Conservation (phyloP, 2,888 invertebrate species). For the Eupithecia subfuscata region DNA sequence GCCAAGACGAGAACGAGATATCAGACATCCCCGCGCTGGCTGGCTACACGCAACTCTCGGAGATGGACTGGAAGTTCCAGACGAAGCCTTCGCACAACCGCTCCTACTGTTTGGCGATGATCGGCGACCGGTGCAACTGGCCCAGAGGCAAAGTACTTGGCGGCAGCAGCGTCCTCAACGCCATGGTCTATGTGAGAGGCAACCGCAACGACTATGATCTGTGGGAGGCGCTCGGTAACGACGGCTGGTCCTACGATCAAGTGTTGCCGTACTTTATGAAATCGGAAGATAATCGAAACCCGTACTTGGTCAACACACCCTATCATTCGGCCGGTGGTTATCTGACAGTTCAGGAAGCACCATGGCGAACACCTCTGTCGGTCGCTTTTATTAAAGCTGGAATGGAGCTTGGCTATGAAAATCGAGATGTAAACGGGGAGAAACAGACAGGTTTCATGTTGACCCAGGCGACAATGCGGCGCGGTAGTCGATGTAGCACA, state of each 20-base stretch:
- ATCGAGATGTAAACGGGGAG: constrained; percentile 92
- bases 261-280: constrained; percentile 93
- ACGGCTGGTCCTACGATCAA: constrained; percentile 93
- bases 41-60: constrained; percentile 92
- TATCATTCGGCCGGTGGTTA: constrained; percentile 92
- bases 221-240: constrained; percentile 93
- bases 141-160: constrained; percentile 96
- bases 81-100: constrained; percentile 91
- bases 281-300: constrained; percentile 94
- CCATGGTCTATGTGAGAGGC: constrained; percentile 96
- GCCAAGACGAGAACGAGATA: constrained; percentile 94
- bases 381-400: constrained; percentile 93
- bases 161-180: constrained; percentile 94
- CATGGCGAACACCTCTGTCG: constrained; percentile 92
- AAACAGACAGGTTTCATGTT: constrained; percentile 94
- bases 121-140: constrained; percentile 94
- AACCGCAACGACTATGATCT: constrained; percentile 93
- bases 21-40: constrained; percentile 94
- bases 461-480: constrained; percentile 92
- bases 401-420: constrained; percentile 91
- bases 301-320: constrained; percentile 88
- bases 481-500: constrained; percentile 94
- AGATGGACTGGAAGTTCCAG: constrained; percentile 96
- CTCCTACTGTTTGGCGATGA: constrained; percentile 94
- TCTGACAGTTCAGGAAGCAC: constrained; percentile 92